Evolutionary conservation across 1,140 invertebrate genomes (phyloP), one percentile per base, ranked within the genome.

Genomic region (Chlorops oryzae): DNA sequence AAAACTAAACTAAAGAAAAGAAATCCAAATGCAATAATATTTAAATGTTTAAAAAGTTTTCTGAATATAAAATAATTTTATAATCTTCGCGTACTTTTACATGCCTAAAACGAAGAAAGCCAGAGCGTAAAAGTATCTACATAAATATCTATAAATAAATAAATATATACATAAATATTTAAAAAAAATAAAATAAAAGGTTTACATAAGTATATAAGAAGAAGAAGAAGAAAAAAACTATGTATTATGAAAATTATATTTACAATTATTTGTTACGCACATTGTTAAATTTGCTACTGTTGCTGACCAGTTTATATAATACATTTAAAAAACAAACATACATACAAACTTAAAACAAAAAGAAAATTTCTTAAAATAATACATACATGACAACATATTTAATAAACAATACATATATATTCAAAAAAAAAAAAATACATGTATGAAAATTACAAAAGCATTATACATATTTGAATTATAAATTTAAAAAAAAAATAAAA

Each of bases 231-330:
- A 38, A 38, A 38, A 38, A 6, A 38, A 38, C n/a, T 6, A 38
- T 15, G 18, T 9, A 38, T 15, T 15, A 38, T 15, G n/a, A 15
- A 32, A 9, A 64, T 65, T 64, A 68, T 69, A 69, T 69, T 68
- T 69, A 68, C 65, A 69, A 68, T 69, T 69, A 69, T 69, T 69
- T 69, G 65, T 69, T 69, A 69, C 65, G 65, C 65, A 69, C 65
- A 69, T 69, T 69, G 65, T 69, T 69, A 69, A 68, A 68, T 68
- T 69, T 69, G 65, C 65, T 69, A 69, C 65, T 69, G 65, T 69
- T 69, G 65, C 65, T 69, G 65, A 69, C 65, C 65, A 69, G 65
- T 69, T 69, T 69, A 68, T 68, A 68, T n/a, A 64, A 63, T 63
- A 59, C 7, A 32, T 32, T 32, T 32, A 32, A 32, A 32, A 32